Conservation (phyloP, 2,113 vertebrate genomes). For the Ictalurus furcatus region DNA sequence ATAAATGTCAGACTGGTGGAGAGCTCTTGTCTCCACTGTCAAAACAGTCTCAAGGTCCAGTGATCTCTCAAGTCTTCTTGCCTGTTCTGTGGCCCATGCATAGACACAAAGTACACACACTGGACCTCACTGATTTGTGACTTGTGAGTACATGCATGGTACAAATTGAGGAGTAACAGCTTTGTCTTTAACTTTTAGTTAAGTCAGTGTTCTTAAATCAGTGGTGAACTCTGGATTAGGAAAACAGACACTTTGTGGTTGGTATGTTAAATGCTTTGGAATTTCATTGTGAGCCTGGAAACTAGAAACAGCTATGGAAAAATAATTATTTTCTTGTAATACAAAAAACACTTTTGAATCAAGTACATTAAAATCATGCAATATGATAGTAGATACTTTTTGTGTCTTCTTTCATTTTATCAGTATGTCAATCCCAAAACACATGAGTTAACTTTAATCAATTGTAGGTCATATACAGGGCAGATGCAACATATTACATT, state of each 20-base stretch:
- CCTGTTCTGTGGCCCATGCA: neutral
- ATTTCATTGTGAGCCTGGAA: neutral
- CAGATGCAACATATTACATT: neutral
- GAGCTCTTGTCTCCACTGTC: slow-evolving; percentile 37
- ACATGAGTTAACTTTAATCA: neutral
- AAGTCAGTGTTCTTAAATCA: neutral
- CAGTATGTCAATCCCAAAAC: neutral
- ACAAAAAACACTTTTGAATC: neutral
- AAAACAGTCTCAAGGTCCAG: slow-evolving; percentile 29
- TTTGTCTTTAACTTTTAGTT: neutral
- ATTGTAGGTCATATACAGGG: neutral
- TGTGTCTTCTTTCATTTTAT: neutral
- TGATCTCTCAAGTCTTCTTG: slow-evolving; percentile 34
- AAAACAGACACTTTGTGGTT: neutral
- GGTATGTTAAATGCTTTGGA: neutral
- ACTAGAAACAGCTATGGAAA: neutral
- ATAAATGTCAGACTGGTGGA: slow-evolving; percentile 31
- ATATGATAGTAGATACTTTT: neutral
- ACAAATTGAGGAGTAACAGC: neutral
- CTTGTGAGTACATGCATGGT: neutral
- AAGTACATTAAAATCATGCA: neutral
- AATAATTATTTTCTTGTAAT: neutral
- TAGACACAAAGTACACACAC: neutral
- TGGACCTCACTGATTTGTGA: neutral
- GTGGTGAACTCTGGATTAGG: neutral